Evolutionary conservation across 2,888 invertebrate species (phyloP).

Genomic region (Aphodius sticticus): DNA sequence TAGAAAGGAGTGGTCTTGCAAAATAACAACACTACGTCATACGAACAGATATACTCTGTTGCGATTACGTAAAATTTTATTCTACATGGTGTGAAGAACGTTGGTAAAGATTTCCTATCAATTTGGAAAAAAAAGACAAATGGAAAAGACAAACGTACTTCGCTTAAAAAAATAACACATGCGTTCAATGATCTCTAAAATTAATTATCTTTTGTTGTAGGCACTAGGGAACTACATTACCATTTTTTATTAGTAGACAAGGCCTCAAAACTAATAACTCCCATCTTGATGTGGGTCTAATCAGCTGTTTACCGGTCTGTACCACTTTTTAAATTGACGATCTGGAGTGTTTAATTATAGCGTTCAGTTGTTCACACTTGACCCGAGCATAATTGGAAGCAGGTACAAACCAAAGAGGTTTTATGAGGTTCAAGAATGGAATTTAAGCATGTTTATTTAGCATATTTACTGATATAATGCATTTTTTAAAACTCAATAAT

Average conservation of each 20-base stretch:
- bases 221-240: background rate
- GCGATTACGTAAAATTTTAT: too few relatives aligned
- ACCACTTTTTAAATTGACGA: slow-evolving; percentile 4
- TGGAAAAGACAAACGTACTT: too few relatives aligned
- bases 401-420: background rate
- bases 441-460: too few relatives aligned
- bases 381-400: background rate
- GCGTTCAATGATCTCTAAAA: background rate
- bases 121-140: too few relatives aligned
- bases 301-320: slow-evolving; percentile 4
- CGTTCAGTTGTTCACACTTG: background rate
- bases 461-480: too few relatives aligned
- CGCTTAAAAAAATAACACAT: background rate
- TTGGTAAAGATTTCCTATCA: too few relatives aligned
- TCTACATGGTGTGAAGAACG: too few relatives aligned
- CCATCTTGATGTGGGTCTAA: background rate
- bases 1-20: too few relatives aligned
- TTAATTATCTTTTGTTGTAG: background rate
- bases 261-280: background rate
- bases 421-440: too few relatives aligned
- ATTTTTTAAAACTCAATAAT: too few relatives aligned
- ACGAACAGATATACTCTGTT: too few relatives aligned
- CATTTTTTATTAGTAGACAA: background rate
- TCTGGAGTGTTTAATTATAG: background rate
- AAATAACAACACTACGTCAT: too few relatives aligned